Evolutionary conservation across 2,888 invertebrate species (phyloP).

Genomic region (Autographa pulchrina): DNA sequence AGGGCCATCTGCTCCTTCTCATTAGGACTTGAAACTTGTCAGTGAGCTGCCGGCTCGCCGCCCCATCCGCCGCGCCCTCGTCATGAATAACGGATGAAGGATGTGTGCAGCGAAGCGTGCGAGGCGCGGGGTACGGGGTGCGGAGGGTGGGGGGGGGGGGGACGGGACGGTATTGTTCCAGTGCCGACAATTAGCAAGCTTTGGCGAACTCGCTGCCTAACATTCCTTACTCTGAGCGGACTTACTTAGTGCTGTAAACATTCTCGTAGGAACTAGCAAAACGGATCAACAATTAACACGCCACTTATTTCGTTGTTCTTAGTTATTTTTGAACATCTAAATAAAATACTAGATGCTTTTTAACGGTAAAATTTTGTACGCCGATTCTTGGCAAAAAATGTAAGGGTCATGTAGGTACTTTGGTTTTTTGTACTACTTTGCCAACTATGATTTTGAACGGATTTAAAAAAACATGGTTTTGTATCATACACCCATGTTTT

Average conservation of each 20-base stretch:
- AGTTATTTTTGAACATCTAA: no score
- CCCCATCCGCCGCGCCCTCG: conserved; percentile 9
- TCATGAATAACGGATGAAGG: conserved; percentile 32
- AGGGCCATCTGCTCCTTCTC: conserved; percentile 17
- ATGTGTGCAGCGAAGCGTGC: neutral
- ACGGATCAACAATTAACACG: neutral
- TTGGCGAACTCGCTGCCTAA: neutral
- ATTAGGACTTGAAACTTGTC: conserved; percentile 40
- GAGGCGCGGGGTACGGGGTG: neutral
- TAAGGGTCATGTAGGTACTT: no score
- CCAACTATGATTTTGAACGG: no score
- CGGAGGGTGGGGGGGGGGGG: neutral
- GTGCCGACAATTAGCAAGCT: neutral
- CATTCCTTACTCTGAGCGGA: neutral
- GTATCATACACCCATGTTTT: no score
- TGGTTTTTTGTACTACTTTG: no score
- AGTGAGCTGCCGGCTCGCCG: conserved; percentile 1
- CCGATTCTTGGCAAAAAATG: no score
- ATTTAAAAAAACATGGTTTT: no score
- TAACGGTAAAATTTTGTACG: no score
- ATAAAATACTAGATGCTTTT: no score
- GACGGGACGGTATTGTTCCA: neutral
- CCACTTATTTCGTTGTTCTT: no score
- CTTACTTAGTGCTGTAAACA: neutral
- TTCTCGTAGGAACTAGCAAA: neutral